Percentiles rank a stretch among this genome's conserved stretches.
These are phyloP conservation scores for Emys orbicularis DNA, from an alignment of 2,797 vertebrate species.

Conservation along the genomic window DNA sequence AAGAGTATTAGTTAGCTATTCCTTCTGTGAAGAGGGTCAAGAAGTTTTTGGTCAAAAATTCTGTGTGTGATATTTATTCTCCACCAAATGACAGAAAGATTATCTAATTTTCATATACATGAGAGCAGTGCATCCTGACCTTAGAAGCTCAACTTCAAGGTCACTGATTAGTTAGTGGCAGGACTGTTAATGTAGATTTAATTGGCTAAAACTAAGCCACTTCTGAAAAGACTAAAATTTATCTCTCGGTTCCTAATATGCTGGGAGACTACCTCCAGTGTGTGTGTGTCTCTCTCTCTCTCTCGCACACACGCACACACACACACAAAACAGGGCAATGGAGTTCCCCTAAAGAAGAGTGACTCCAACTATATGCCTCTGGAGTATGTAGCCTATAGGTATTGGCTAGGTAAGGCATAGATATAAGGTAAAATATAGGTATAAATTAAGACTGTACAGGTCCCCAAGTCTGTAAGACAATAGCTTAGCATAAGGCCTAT, in stretches of 20 bases:
- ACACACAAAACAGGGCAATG: too few relatives aligned
- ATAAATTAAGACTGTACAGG: too few relatives aligned
- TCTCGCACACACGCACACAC: too few relatives aligned
- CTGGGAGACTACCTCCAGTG: too few relatives aligned
- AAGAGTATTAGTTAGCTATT: background rate
- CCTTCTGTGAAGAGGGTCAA: background rate
- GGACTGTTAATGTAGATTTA: background rate
- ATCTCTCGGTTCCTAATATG: background rate
- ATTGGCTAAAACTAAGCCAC: background rate
- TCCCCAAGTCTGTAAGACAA: too few relatives aligned
- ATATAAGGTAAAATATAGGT: too few relatives aligned
- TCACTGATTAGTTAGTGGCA: background rate
- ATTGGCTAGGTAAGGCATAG: too few relatives aligned
- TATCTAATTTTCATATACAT: background rate
- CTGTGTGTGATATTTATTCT: background rate
- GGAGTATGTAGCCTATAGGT: too few relatives aligned
- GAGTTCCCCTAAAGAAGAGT: too few relatives aligned
- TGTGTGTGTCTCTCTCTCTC: too few relatives aligned
- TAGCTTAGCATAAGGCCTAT: too few relatives aligned
- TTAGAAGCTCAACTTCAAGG: slow-evolving; percentile 27
- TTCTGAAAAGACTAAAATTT: background rate
- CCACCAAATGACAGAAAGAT: background rate
- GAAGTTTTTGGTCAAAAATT: background rate
- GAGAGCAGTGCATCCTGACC: background rate
- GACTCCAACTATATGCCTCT: too few relatives aligned